Conservation (phyloP, 2,888 invertebrate species). For the Euspilapteryx auroguttella region DNA sequence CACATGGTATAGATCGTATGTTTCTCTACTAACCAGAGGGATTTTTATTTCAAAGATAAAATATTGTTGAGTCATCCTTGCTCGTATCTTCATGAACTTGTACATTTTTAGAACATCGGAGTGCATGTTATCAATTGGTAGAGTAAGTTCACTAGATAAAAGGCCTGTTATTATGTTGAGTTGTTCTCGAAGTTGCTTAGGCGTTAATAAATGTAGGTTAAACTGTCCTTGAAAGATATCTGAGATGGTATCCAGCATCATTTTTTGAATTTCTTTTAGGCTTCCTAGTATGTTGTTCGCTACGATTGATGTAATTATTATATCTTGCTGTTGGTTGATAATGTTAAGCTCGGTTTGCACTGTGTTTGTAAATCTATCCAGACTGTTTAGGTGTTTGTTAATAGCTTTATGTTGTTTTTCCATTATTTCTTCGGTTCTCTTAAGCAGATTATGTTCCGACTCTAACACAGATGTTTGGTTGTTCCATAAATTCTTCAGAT, state of each 20-base stretch:
- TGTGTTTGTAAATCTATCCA: background rate
- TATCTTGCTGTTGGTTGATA: background rate
- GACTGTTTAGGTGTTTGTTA: background rate
- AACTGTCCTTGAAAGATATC: background rate
- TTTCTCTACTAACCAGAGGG: slow-evolving; percentile 3
- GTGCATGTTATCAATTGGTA: slow-evolving; percentile 7
- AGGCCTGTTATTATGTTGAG: slow-evolving; percentile 7
- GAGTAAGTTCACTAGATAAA: slow-evolving; percentile 6
- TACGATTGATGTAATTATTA: background rate
- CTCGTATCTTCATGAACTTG: slow-evolving; percentile 6
- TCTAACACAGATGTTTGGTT: slow-evolving; percentile 11
- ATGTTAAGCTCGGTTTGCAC: background rate
- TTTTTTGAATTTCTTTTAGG: background rate
- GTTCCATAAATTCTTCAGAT: slow-evolving; percentile 7
- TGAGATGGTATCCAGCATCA: background rate
- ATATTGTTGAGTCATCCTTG: slow-evolving; percentile 4
- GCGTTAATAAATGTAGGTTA: background rate
- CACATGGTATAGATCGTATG: background rate
- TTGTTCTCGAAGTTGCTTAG: slow-evolving; percentile 7
- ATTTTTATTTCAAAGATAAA: slow-evolving; percentile 5
- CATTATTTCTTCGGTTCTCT: background rate
- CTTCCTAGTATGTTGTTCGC: background rate
- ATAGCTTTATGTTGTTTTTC: background rate
- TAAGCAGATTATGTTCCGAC: slow-evolving; percentile 8
- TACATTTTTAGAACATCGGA: slow-evolving; percentile 7